Base-by-base conservation (phyloP, 2,797 vertebrate genomes). In the Molossus molossus region DNA sequence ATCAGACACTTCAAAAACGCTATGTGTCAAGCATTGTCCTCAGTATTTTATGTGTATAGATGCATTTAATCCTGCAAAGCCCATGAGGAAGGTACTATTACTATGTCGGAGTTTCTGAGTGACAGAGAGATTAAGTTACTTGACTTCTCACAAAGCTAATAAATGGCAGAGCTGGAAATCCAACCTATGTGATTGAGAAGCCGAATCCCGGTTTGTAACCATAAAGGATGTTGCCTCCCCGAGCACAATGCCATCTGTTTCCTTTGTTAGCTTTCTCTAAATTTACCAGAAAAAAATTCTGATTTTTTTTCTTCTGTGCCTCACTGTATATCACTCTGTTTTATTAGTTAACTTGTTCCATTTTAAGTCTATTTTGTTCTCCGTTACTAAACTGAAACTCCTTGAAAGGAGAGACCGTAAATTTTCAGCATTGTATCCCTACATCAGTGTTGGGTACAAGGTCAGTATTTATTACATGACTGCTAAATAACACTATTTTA, bases 351-450 rank as follows among this genome's bases (percentile, higher is more conserved):
- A 5, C 11, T 83, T 62, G 3, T 79, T 65, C 25, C 8, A 75
- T 80, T 58, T 75, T 75, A 73, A 83, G 4, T 45, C 23, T 83
- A 75, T 80, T 94, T 90, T 40, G 57, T 84, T 84, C 70, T 50
- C 13, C 37, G 81, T 45, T 20, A 79, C 37, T 80, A 76, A 83
- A 64, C 6, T 65, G 10, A 81, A 93, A 89, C 29, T 83, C 25
- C 11, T 48, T 86, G 60, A 75, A 90, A 70, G 18, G 29, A 88
- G 55, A 92, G 2, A 96, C 14, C 6, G 17, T 40, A n/a, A 73
- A 29, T 25, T 83, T 89, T 91, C 25, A 93, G 12, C 45, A 57
- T 85, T 65, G 55, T 91, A 40, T 64, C 21, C 10, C 20, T 62
- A 3, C 55, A 67, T 25, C 9, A 76, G 15, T 75, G 15, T 8